phyloP scores from a whole-genome alignment of 2,888 invertebrate genomes.

The Dasypogon diadema region DNA sequence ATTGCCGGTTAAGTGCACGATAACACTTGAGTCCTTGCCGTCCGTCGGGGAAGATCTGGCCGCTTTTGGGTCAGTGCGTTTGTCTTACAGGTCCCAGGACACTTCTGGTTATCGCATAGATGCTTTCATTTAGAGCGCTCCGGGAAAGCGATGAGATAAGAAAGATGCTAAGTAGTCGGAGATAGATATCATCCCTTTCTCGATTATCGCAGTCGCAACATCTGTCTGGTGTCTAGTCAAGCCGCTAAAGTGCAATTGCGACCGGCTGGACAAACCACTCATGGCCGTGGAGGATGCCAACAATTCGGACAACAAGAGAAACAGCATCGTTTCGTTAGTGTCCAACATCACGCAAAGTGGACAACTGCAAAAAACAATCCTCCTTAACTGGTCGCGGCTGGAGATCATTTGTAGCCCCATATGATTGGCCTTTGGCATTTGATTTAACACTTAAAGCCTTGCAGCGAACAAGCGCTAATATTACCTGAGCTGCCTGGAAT shows the following conservation, averaged over 20 bases:
- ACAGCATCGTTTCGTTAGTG: background rate
- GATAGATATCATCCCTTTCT: slow-evolving; percentile 8
- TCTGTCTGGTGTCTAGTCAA: slow-evolving; percentile 1
- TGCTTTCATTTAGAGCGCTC: slow-evolving; percentile 27
- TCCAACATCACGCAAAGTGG: slow-evolving; percentile 7
- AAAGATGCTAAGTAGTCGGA: background rate
- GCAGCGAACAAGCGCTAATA: background rate
- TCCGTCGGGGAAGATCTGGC: background rate
- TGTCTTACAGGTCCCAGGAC: background rate
- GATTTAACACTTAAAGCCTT: slow-evolving; percentile 11
- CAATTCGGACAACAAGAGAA: background rate
- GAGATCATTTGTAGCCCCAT: slow-evolving; percentile 35
- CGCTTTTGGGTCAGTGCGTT: background rate
- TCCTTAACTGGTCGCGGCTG: background rate
- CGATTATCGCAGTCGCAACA: background rate
- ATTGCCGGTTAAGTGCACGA: slow-evolving; percentile 29
- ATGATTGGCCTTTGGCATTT: slow-evolving; percentile 48
- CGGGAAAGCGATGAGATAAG: slow-evolving; percentile 42
- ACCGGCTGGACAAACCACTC: background rate
- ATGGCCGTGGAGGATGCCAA: background rate
- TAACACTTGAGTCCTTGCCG: slow-evolving; percentile 15
- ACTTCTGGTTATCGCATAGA: slow-evolving; percentile 4
- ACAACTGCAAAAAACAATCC: slow-evolving; percentile 20
- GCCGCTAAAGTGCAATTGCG: background rate
- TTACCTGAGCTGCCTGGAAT: background rate